Base-by-base conservation (phyloP, 2,888 invertebrate genomes). In the Diaphora mendica region DNA sequence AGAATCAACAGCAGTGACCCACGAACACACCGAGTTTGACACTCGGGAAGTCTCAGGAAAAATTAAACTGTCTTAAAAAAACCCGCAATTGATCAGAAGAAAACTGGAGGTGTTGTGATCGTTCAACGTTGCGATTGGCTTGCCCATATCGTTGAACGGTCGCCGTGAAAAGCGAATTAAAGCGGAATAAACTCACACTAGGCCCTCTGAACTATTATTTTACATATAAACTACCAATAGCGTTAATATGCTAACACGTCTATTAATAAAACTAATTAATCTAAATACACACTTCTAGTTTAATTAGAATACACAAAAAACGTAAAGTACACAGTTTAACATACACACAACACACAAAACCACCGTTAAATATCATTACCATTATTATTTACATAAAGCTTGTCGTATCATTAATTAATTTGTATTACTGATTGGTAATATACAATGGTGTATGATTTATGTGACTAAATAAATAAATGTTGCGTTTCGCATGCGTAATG, bases 401-500 rank as follows among this genome's bases (percentile, higher is more conserved):
- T 35, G 35, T 69, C 39, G 48, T 68, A 51, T 48, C 17, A 51
- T 33, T 33, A 51, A 11, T 39, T 39, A 64, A 23, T 66, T 39
- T 33, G 55, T 55, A 33, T 30, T 67, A 59, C 55, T 67, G 59
- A 9, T n/a, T 39, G 35, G 23, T 48, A 66, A 23, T n/a, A 23
- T 30, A 62, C 59, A 70, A 62, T 62, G 62, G 33, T 68, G 35
- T 39, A 69, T 67, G 30, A 30, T 30, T 48, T 39, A 55, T 20
- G 26, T 39, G 26, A 39, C 9, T 33, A n/a, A 67, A 48, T 48
- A 67, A 33, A 26, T 35, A 48, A 8, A 35, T 35, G 59, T 68
- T 73, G 72, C 68, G 72, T 68, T 68, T 26, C 68, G 71, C 71
- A 71, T 71, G 70, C 70, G 26, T 66, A 51, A 65, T 69, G 68